These are phyloP conservation scores for Silurus aristotelis DNA, from an alignment of 2,797 vertebrate genomes.

Conservation along the genomic window DNA sequence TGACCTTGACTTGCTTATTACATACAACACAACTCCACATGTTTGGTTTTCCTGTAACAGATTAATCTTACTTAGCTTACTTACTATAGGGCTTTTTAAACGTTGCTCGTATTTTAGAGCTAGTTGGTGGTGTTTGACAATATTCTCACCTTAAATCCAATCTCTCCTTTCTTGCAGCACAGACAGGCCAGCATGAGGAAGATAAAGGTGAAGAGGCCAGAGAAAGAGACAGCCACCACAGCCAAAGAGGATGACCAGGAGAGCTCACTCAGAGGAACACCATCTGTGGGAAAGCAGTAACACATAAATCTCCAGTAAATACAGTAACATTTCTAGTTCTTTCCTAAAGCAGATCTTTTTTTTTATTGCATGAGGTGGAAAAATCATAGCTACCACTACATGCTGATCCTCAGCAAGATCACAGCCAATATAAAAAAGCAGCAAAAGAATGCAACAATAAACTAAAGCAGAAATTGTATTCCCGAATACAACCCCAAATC, in stretches of 20 bases:
- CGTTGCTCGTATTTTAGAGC: neutral
- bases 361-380: neutral
- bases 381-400: neutral
- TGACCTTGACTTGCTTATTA: neutral
- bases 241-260: constrained; percentile 83
- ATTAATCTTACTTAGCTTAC: neutral
- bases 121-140: neutral
- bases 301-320: constrained; percentile 9
- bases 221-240: constrained; percentile 81
- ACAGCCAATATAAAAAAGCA: neutral
- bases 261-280: constrained; percentile 78
- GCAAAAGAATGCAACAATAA: neutral
- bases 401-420: too few species aligned
- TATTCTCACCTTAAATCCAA: constrained; percentile 84
- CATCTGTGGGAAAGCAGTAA: constrained; percentile 63
- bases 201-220: constrained; percentile 81
- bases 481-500: too few species aligned
- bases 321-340: neutral
- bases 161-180: constrained; percentile 86
- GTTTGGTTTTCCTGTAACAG: neutral
- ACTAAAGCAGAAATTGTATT: neutral
- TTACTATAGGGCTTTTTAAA: too few species aligned
- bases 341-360: neutral
- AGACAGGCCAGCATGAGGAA: constrained; percentile 88
- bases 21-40: neutral